Percentiles rank a stretch among this genome's conserved stretches.
Evolutionary conservation across 2,113 vertebrate species (phyloP).

Genomic region (Myiozetetes cayanensis): DNA sequence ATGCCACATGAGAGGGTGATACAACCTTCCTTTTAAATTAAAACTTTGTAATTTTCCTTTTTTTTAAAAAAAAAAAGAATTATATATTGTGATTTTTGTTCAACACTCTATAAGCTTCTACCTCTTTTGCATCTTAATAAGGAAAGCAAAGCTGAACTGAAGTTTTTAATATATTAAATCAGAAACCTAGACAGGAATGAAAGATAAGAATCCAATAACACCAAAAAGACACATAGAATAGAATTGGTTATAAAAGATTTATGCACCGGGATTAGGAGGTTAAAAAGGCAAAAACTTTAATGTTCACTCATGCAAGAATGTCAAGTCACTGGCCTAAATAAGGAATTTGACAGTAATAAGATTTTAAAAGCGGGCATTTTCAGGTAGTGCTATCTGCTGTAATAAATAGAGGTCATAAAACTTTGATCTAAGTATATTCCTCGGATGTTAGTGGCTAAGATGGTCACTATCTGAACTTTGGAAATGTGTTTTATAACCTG

Average conservation of each 20-base stretch:
- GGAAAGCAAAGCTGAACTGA: constrained; percentile 12
- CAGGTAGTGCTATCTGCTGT: constrained; percentile 29
- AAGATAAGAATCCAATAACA: constrained; percentile 70
- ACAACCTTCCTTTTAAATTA: not conserved
- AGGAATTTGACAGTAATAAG: constrained; percentile 69
- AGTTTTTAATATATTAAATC: constrained; percentile 53
- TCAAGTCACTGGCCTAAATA: constrained; percentile 66
- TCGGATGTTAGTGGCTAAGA: not conserved
- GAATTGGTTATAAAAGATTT: constrained; percentile 71
- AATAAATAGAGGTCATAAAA: constrained; percentile 70
- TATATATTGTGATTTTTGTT: not conserved
- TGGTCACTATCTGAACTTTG: constrained; percentile 32
- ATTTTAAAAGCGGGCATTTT: constrained; percentile 68
- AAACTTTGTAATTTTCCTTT: not conserved
- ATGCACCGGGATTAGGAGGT: constrained; percentile 69
- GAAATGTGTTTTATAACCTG: constrained; percentile 49
- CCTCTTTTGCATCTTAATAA: constrained; percentile 29
- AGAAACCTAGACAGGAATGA: constrained; percentile 58
- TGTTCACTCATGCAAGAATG: constrained; percentile 70
- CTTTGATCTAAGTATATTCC: constrained; percentile 50
- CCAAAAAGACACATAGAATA: constrained; percentile 60
- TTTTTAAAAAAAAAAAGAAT: not conserved
- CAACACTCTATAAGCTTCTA: not conserved
- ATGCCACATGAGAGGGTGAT: not conserved
- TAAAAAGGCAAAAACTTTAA: constrained; percentile 74